Percentiles rank a stretch among this genome's conserved stretches.
These are phyloP conservation scores for Cosmopolites sordidus DNA, from an alignment of 2,888 invertebrate species.

Conservation along the genomic window DNA sequence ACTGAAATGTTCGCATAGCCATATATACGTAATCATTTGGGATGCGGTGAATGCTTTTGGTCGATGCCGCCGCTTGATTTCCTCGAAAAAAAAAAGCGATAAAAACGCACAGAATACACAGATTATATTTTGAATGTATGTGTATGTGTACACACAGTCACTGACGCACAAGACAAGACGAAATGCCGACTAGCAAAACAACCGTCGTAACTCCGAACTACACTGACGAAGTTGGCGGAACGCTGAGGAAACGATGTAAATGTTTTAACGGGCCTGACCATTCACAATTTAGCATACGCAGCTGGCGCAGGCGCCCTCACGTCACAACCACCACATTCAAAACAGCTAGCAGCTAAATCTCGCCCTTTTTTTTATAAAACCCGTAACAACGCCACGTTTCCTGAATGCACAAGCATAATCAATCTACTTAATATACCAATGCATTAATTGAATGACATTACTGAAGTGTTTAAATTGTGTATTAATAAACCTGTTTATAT, in stretches of 20 bases:
- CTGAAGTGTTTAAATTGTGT: no score
- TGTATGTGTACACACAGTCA: no score
- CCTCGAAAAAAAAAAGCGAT: neutral
- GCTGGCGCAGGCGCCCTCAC: no score
- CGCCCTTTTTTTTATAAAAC: no score
- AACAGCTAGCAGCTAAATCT: no score
- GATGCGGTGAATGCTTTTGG: slow-evolving; percentile 39
- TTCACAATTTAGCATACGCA: slow-evolving; percentile 1
- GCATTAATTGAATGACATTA: no score
- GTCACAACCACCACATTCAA: no score
- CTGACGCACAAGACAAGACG: neutral
- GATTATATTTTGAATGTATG: neutral
- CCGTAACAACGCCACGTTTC: no score
- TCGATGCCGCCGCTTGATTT: neutral
- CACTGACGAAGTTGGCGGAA: slow-evolving; percentile 18
- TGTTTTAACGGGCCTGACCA: slow-evolving; percentile 5
- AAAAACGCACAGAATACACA: neutral
- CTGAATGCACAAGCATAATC: no score
- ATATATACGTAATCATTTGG: slow-evolving; percentile 69
- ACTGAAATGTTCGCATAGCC: slow-evolving; percentile 74
- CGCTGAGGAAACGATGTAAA: slow-evolving; percentile 15
- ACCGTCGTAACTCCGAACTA: slow-evolving; percentile 17
- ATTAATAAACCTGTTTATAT: no score
- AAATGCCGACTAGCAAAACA: neutral
- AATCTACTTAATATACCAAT: no score